Evolutionary conservation across 1,140 invertebrate genomes (phyloP).

Genomic region (Macrosteles quadrilineatus): DNA sequence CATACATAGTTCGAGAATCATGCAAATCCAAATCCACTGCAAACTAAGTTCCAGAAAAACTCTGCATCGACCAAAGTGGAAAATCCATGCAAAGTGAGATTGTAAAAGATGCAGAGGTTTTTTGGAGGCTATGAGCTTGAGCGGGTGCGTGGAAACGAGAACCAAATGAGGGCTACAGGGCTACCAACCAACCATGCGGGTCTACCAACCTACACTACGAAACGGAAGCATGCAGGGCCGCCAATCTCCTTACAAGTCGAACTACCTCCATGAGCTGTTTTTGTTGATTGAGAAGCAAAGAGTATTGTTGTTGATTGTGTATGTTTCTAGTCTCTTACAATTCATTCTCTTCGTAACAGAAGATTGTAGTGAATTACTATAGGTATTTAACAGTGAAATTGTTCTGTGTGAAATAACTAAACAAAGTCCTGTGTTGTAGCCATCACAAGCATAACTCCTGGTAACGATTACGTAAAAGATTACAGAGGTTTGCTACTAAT

Average conservation of each 20-base stretch:
- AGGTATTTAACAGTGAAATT: too few species aligned
- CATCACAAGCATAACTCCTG: too few species aligned
- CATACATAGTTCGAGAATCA: slow-evolving; percentile 4
- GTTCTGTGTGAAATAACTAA: too few species aligned
- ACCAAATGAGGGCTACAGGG: slow-evolving; percentile 8
- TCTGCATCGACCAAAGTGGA: neutral
- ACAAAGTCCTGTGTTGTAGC: too few species aligned
- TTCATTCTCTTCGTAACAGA: too few species aligned
- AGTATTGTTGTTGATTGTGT: too few species aligned
- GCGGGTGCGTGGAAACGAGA: neutral
- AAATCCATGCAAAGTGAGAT: neutral
- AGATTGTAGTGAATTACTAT: too few species aligned
- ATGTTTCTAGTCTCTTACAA: too few species aligned
- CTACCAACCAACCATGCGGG: neutral
- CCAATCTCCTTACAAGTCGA: slow-evolving; percentile 11
- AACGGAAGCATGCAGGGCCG: slow-evolving; percentile 6
- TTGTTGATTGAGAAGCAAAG: neutral
- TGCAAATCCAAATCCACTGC: slow-evolving; percentile 11
- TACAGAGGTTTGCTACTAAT: too few species aligned
- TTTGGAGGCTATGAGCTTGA: neutral
- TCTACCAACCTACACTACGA: slow-evolving; percentile 1
- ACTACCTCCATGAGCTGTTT: neutral
- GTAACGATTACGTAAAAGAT: too few species aligned
- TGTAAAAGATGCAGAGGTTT: neutral
- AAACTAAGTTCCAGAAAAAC: slow-evolving; percentile 15